Evolutionary conservation across 2,888 invertebrate genomes (phyloP).

Genomic region (Drosophila longiperda): DNA sequence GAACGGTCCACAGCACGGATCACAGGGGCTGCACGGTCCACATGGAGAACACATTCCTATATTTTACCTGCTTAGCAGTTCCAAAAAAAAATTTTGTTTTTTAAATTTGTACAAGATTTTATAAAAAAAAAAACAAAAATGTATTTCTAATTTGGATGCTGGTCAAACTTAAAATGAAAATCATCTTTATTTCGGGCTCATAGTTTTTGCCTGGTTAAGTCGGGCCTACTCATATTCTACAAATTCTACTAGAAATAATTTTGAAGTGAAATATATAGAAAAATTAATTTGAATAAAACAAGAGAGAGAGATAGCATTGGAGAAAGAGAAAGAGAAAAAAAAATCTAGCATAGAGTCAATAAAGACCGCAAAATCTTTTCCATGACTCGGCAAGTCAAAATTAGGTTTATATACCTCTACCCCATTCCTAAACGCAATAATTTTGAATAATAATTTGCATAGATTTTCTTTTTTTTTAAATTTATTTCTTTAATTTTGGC

Average conservation of each 20-base stretch:
- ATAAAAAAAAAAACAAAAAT: conserved; percentile 1
- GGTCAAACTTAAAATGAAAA: conserved; percentile 26
- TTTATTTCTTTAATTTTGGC: background rate
- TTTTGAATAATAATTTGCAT: rapidly evolving
- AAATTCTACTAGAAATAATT: background rate
- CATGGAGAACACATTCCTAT: conserved; percentile 33
- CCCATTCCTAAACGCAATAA: background rate
- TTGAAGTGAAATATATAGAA: background rate
- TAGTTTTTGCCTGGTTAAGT: conserved; percentile 4
- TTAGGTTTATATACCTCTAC: rapidly evolving
- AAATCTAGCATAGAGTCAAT: background rate
- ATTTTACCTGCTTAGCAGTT: background rate
- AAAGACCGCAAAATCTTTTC: background rate
- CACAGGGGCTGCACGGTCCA: conserved; percentile 28
- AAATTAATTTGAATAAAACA: background rate
- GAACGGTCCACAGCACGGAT: conserved; percentile 29
- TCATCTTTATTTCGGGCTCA: background rate
- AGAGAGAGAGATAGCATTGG: too few species aligned
- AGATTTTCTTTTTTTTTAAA: background rate
- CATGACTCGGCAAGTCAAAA: background rate
- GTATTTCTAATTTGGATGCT: conserved; percentile 28
- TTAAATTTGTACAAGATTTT: conserved; percentile 6
- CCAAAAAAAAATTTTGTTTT: conserved; percentile 18
- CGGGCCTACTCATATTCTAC: conserved; percentile 14
- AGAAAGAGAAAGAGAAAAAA: rapidly evolving